Conservation (phyloP, 2,113 vertebrate species). For the Pyrgilauda ruficollis region DNA sequence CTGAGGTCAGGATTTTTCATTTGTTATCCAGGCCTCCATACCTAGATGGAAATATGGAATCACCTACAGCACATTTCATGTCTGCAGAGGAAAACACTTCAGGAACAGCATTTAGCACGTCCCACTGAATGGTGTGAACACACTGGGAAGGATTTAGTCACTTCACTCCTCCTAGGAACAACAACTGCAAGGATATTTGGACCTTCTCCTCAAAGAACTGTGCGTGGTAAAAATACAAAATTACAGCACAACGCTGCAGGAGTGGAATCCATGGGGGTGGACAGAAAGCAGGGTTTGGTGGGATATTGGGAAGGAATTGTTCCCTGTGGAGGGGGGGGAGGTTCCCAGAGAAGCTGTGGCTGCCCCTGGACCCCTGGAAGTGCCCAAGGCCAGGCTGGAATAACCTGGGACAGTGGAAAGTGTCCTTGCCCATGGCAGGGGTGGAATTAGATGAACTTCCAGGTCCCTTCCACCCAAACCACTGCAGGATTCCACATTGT, state of each 20-base stretch:
- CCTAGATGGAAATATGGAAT: slow-evolving; percentile 1
- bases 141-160: not conserved
- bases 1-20: slow-evolving; percentile 42
- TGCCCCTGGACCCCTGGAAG: not conserved
- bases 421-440: not conserved
- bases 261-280: not conserved
- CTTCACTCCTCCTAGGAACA: not conserved
- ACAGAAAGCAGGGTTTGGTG: not conserved
- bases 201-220: not conserved
- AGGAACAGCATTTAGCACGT: slow-evolving; percentile 8
- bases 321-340: not conserved
- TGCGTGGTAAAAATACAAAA: not conserved
- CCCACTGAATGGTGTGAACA: not conserved
- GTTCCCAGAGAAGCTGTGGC: not conserved
- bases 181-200: not conserved
- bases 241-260: not conserved
- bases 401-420: too few species aligned
- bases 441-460: not conserved
- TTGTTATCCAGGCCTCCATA: slow-evolving; percentile 1
- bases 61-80: not conserved
- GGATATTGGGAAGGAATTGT: not conserved
- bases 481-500: not conserved
- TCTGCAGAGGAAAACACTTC: not conserved
- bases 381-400: not conserved
- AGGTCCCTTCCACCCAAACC: not conserved